Conservation (phyloP, 1,140 invertebrate species). For the Drosophila ohnishii region DNA sequence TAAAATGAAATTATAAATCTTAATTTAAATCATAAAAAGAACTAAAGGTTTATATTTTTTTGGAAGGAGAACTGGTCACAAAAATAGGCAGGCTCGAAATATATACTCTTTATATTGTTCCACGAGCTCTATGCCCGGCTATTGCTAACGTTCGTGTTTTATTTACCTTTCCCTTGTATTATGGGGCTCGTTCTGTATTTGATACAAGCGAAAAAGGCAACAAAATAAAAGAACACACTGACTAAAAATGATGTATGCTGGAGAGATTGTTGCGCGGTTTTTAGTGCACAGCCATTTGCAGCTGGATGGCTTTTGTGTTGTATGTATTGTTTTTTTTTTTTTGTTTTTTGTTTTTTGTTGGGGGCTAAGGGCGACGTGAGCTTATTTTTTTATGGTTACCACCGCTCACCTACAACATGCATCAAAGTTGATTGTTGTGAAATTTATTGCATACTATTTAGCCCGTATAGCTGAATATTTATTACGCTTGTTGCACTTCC, state of each 20-base stretch:
- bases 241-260: constrained; percentile 71
- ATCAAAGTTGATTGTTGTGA: constrained; percentile 81
- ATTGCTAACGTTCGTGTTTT: constrained; percentile 22
- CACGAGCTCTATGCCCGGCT: not conserved
- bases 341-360: constrained; percentile 6
- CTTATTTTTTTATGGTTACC: constrained; percentile 24
- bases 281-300: constrained; percentile 56
- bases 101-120: not conserved
- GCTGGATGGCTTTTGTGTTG: constrained; percentile 21
- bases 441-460: constrained; percentile 82
- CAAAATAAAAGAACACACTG: constrained; percentile 26
- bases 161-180: constrained; percentile 24
- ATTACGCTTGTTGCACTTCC: constrained; percentile 78
- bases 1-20: too few species aligned
- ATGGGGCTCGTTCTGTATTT: constrained; percentile 19
- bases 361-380: constrained; percentile 18
- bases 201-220: constrained; percentile 24
- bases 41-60: too few species aligned
- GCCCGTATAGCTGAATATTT: constrained; percentile 70
- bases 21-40: too few species aligned
- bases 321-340: constrained; percentile 24
- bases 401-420: constrained; percentile 70
- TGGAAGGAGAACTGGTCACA: too few species aligned
- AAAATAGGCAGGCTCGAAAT: not conserved
- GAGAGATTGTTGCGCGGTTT: constrained; percentile 63